phyloP scores from a whole-genome alignment of 1,140 invertebrate species.

The Zaprionus lachaisei region DNA sequence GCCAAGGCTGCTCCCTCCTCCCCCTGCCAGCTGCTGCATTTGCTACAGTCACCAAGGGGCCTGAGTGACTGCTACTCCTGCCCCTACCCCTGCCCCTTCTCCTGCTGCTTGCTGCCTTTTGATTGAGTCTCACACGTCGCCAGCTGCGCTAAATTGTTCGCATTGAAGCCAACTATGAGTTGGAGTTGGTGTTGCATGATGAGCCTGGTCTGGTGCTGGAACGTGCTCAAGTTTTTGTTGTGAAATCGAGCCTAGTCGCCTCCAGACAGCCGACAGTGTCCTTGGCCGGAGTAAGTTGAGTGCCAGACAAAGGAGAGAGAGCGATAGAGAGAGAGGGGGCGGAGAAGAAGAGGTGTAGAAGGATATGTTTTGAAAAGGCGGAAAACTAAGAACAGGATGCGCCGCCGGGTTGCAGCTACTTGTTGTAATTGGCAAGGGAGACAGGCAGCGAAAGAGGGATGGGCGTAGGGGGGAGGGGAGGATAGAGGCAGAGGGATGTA shows the following conservation, averaged over 20 bases:
- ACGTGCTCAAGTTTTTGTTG: slow-evolving; percentile 81
- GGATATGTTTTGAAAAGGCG: slow-evolving; percentile 68
- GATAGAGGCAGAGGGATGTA: not conserved
- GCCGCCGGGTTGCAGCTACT: slow-evolving; percentile 56
- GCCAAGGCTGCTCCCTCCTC: not conserved
- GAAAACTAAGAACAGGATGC: slow-evolving; percentile 76
- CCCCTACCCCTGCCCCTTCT: not conserved
- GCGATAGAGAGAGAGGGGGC: not conserved
- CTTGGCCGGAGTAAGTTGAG: slow-evolving; percentile 47
- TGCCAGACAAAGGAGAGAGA: slow-evolving; percentile 57
- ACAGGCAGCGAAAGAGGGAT: not conserved
- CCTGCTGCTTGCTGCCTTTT: slow-evolving; percentile 61
- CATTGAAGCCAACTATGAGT: slow-evolving; percentile 52
- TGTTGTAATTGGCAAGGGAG: slow-evolving; percentile 68
- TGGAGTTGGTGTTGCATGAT: not conserved
- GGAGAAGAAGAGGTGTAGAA: slow-evolving; percentile 45
- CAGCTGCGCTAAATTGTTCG: slow-evolving; percentile 78
- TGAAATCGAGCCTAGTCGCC: slow-evolving; percentile 78
- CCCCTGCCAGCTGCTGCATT: too few species aligned
- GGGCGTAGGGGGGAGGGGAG: not conserved
- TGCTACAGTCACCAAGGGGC: not conserved
- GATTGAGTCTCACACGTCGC: slow-evolving; percentile 69
- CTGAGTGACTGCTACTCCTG: slow-evolving; percentile 10
- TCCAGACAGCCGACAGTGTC: slow-evolving; percentile 21
- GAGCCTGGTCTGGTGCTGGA: slow-evolving; percentile 15